Evolutionary conservation across 2,113 vertebrate genomes (phyloP), one percentile per base, ranked within the genome.

Genomic region (Nycticryphes semicollaris): DNA sequence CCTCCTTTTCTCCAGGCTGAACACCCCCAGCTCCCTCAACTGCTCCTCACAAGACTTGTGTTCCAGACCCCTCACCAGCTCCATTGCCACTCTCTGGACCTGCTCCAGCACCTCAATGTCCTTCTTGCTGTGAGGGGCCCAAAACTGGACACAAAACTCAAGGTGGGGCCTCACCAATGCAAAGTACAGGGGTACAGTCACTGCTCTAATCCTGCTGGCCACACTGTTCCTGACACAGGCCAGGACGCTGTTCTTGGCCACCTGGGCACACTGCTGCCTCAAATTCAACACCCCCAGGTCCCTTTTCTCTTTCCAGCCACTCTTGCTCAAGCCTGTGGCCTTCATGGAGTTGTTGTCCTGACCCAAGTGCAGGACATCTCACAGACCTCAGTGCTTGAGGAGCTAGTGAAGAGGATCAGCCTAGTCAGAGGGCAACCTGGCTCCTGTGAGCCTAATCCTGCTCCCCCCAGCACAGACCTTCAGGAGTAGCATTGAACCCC

Each of bases 401-500:
- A 64, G 60, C 20, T 20, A 11, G 41, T 62, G 73, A n/a, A 69
- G 47, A 17, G 73, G 33, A 86, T 22, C 53, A 87, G 53, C 45
- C 30, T 24, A 4, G 20, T 6, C 68, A 51, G n/a, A 22, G 22
- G 64, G 21, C 60, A 84, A 27, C 33, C 60, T 5, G 6, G 57
- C 23, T 47, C 66, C 5, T 4, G 7, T 39, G 68, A 50, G 64
- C 33, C 22, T 3, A 48, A 10, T 15, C 17, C 81, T 70, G 67
- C 37, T 77, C 10, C 18, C 23, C 51, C 9, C 1, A 3, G 39
- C 78, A n/a, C 0, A 37, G 3, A 3, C 14, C 33, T 83, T 7
- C 0, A 1, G 41, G 15, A 22, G 6, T 0, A 2, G 41, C n/a
- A 5, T 17, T 37, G 70, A 20, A 41, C 27, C n/a, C 33, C 11